Conservation (phyloP, 2,888 invertebrate genomes). For the Tetanocera ferruginea region DNA sequence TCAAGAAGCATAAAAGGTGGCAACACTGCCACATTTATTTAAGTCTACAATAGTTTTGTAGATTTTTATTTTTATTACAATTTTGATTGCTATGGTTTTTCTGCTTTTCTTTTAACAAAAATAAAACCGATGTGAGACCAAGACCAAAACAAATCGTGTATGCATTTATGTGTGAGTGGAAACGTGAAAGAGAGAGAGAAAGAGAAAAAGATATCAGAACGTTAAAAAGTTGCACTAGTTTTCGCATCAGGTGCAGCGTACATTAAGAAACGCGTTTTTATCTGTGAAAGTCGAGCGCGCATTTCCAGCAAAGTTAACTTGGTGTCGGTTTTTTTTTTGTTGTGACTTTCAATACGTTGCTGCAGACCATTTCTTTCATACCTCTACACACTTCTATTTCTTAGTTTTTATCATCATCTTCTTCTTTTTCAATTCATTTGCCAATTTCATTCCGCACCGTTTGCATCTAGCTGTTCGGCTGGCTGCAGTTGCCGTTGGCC, state of each 20-base stretch:
- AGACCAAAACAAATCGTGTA: neutral
- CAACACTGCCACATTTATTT: too few relatives aligned
- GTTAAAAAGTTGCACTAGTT: slow-evolving; percentile 21
- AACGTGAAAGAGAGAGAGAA: neutral
- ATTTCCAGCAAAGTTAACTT: neutral
- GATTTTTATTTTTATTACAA: too few relatives aligned
- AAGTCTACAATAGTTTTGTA: too few relatives aligned
- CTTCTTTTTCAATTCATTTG: neutral
- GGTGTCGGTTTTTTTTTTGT: neutral
- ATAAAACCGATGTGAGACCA: neutral
- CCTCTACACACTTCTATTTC: neutral
- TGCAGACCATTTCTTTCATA: neutral
- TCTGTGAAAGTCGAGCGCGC: neutral
- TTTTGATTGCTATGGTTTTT: too few relatives aligned
- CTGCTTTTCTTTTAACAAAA: neutral
- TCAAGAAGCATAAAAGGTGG: too few relatives aligned
- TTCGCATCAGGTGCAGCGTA: slow-evolving; percentile 28
- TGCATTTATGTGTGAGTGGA: neutral
- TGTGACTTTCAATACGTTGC: neutral
- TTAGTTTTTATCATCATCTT: neutral
- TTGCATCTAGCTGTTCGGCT: neutral
- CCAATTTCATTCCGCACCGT: neutral
- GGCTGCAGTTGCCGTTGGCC: neutral
- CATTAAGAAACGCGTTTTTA: slow-evolving; percentile 29
- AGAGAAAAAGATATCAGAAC: neutral